Evolutionary conservation across 2,888 invertebrate species (phyloP).

Genomic region (Tiphia femorata): DNA sequence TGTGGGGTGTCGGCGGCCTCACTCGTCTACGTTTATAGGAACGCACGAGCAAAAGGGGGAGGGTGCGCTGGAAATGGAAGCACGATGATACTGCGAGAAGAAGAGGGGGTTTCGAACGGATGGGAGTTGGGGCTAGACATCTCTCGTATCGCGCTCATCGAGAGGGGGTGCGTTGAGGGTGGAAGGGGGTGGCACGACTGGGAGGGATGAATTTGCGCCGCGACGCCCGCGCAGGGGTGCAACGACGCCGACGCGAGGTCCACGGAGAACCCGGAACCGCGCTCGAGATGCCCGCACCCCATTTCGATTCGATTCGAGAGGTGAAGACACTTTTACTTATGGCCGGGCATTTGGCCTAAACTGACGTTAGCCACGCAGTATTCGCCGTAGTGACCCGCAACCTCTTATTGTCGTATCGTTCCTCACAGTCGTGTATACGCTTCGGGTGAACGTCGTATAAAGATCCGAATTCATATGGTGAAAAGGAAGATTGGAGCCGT

Average conservation of each 20-base stretch:
- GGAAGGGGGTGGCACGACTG: slow-evolving; percentile 32
- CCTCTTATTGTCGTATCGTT: background rate
- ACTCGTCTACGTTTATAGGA: background rate
- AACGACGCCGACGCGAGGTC: slow-evolving; percentile 58
- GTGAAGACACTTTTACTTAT: slow-evolving; percentile 54
- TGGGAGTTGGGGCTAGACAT: background rate
- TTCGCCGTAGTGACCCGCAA: background rate
- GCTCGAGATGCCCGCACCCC: slow-evolving; percentile 48
- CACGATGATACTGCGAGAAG: slow-evolving; percentile 15
- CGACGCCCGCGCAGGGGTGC: slow-evolving; percentile 53
- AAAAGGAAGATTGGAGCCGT: too few species aligned
- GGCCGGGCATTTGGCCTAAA: slow-evolving; percentile 28
- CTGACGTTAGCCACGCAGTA: slow-evolving; percentile 14
- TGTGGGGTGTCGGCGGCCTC: too few species aligned
- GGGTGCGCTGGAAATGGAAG: slow-evolving; percentile 21
- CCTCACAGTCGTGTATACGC: background rate
- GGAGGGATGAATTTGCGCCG: slow-evolving; percentile 52
- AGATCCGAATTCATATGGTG: too few species aligned
- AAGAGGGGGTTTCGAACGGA: slow-evolving; percentile 9
- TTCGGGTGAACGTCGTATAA: too few species aligned
- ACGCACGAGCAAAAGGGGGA: slow-evolving; percentile 14
- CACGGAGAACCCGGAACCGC: slow-evolving; percentile 47
- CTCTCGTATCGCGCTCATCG: slow-evolving; percentile 9
- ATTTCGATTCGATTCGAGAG: slow-evolving; percentile 56
- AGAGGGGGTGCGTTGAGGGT: background rate